Percentiles rank a stretch among this genome's conserved stretches.
Conservation (phyloP, 1,140 invertebrate species). For the Ephestia elutella region DNA sequence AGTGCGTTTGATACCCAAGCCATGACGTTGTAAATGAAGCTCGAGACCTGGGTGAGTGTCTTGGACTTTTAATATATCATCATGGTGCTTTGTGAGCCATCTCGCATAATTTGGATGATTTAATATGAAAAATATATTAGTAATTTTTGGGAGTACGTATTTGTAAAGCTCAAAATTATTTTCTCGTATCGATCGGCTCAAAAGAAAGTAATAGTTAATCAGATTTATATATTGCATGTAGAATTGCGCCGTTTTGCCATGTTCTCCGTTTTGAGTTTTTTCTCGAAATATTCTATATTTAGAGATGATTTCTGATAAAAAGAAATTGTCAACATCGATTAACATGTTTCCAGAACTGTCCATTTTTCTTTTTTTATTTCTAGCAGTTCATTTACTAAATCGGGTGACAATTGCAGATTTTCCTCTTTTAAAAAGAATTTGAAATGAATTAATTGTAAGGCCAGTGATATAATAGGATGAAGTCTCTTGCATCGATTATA, state of each 20-base stretch:
- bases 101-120: conserved; percentile 51
- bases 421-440: conserved; percentile 31
- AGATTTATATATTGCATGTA: conserved; percentile 42
- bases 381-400: conserved; percentile 16
- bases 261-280: conserved; percentile 22
- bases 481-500: conserved; percentile 70
- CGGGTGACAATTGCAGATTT: too few species aligned
- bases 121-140: conserved; percentile 42
- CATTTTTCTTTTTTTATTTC: conserved; percentile 14
- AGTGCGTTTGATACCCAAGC: conserved; percentile 34
- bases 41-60: conserved; percentile 24
- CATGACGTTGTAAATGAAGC: conserved; percentile 19
- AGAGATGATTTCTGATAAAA: conserved; percentile 19
- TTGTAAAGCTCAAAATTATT: conserved; percentile 36
- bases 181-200: conserved; percentile 30
- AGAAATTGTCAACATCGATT: conserved; percentile 24
- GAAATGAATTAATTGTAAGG: conserved; percentile 63
- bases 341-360: conserved; percentile 16
- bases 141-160: conserved; percentile 35
- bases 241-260: conserved; percentile 34
- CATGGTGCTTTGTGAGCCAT: conserved; percentile 32
- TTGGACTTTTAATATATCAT: conserved; percentile 30
- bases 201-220: too few species aligned
- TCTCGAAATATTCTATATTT: conserved; percentile 19
- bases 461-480: conserved; percentile 58